Percentiles rank a stretch among this genome's conserved stretches.
Evolutionary conservation across 2,113 vertebrate genomes (phyloP).

Genomic region (Tor tambroides): DNA sequence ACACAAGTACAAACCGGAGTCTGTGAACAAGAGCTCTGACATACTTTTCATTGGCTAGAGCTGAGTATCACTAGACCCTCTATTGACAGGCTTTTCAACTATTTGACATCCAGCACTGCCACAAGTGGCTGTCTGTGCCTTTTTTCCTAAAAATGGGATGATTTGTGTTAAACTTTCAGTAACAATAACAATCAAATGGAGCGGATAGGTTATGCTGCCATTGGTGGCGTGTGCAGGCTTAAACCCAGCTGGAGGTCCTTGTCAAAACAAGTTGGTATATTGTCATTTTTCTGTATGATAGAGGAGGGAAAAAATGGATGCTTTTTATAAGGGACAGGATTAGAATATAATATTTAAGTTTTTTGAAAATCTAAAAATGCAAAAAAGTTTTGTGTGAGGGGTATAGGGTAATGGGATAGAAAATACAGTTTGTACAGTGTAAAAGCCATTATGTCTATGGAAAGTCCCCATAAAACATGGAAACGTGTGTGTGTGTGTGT

Average conservation of each 20-base stretch:
- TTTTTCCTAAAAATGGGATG: not conserved
- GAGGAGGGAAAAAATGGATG: not conserved
- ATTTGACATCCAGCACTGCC: not conserved
- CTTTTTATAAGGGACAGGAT: no score
- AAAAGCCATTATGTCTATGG: no score
- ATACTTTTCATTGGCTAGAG: not conserved
- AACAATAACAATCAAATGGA: slow-evolving; percentile 6
- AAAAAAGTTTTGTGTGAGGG: not conserved
- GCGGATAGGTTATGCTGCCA: not conserved
- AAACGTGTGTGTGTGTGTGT: no score
- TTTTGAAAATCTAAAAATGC: not conserved
- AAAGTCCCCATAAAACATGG: not conserved
- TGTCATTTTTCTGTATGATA: not conserved
- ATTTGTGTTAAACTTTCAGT: slow-evolving; percentile 13
- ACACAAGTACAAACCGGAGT: not conserved
- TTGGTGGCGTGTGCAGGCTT: not conserved
- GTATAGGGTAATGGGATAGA: no score
- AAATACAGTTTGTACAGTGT: not conserved
- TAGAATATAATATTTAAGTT: not conserved
- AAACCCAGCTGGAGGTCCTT: not conserved
- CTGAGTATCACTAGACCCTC: slow-evolving; percentile 6
- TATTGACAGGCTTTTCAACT: slow-evolving; percentile 14
- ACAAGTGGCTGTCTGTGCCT: slow-evolving; percentile 2
- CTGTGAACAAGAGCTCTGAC: slow-evolving; percentile 14
- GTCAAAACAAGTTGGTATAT: not conserved